A percentile compares a stretch with the other conserved stretches of the same genome.
These are phyloP conservation scores for Ceuthmochares aereus DNA, from an alignment of 2,113 vertebrate species.

Conservation along the genomic window DNA sequence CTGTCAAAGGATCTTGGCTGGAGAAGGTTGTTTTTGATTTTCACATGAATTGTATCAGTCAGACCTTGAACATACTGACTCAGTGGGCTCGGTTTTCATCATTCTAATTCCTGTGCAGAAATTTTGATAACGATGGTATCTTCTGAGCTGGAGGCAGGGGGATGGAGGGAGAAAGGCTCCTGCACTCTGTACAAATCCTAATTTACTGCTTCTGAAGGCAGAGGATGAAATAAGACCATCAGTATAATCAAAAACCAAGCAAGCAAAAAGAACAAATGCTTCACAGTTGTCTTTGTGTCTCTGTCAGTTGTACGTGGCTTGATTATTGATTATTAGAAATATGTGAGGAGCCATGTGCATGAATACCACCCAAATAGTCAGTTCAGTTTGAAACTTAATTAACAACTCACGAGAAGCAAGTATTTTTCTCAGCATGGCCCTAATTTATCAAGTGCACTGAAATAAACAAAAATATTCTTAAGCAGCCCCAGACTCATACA, in stretches of 20 bases:
- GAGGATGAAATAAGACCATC: neutral
- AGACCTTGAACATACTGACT: neutral
- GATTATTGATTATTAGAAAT: neutral
- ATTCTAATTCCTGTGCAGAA: neutral
- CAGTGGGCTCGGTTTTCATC: neutral
- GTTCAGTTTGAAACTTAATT: neutral
- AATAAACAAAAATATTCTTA: neutral
- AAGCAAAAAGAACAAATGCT: neutral
- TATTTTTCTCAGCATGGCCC: neutral
- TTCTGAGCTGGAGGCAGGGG: neutral
- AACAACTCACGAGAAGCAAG: neutral
- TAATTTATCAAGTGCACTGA: neutral
- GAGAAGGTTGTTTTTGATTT: neutral
- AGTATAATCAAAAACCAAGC: neutral
- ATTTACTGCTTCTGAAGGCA: neutral
- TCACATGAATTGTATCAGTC: neutral
- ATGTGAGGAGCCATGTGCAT: neutral
- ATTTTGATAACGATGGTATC: neutral
- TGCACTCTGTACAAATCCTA: no score
- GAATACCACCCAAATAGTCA: neutral
- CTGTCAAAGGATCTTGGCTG: neutral
- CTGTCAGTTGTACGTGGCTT: neutral
- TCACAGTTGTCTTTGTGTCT: fast-evolving
- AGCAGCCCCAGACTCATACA: neutral
- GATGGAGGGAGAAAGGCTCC: neutral